Evolutionary conservation across 2,888 invertebrate genomes (phyloP).

Genomic region (Steinernema scapterisci): DNA sequence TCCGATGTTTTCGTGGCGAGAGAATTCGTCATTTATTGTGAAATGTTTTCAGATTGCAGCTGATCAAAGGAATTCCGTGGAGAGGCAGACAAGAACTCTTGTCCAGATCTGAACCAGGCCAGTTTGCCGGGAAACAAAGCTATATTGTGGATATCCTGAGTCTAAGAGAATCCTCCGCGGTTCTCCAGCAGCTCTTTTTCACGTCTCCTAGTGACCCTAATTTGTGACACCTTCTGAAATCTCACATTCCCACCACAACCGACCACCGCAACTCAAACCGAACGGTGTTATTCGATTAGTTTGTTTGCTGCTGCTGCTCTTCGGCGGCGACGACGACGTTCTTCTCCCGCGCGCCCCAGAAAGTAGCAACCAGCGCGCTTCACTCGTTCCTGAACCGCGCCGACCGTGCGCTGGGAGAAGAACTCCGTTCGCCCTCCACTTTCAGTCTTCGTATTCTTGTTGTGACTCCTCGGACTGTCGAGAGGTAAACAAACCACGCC

Average conservation of each 20-base stretch:
- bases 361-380: not conserved
- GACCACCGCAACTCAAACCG: slow-evolving; percentile 6
- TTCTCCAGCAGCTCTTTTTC: not conserved
- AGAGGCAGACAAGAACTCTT: too few species aligned
- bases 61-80: too few species aligned
- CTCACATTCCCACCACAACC: slow-evolving; percentile 5
- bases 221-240: slow-evolving; percentile 6
- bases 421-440: not conserved
- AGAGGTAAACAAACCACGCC: slow-evolving; percentile 22
- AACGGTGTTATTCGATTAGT: slow-evolving; percentile 33
- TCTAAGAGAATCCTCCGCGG: too few species aligned
- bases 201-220: slow-evolving; percentile 9
- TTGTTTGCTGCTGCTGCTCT: slow-evolving; percentile 20
- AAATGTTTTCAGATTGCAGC: slow-evolving; percentile 1
- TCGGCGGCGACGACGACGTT: slow-evolving; percentile 12
- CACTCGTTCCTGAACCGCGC: slow-evolving; percentile 11
- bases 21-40: not conserved
- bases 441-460: too few species aligned
- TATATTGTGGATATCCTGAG: too few species aligned
- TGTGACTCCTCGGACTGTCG: slow-evolving; percentile 19
- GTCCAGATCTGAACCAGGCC: too few species aligned
- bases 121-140: too few species aligned
- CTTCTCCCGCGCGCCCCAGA: not conserved
- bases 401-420: not conserved
- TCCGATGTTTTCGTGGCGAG: not conserved